Conservation (phyloP, 2,888 invertebrate genomes). For the Anthoptus insignis region DNA sequence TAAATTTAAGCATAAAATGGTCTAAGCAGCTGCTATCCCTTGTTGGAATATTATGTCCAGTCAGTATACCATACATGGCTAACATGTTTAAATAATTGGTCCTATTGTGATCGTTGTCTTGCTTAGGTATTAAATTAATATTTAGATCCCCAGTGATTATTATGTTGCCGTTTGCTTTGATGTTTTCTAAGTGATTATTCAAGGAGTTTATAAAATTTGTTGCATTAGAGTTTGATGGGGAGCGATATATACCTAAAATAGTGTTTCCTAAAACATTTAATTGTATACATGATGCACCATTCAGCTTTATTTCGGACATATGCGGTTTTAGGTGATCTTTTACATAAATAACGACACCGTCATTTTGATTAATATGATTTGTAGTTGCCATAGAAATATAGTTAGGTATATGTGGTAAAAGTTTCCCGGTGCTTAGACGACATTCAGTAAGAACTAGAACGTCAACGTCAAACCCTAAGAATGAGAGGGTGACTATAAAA, state of each 20-base stretch:
- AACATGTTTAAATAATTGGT: conserved; percentile 13
- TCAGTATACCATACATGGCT: neutral
- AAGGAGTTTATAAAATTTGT: conserved; percentile 44
- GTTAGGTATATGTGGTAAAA: neutral
- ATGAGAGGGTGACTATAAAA: neutral
- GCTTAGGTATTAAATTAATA: conserved; percentile 43
- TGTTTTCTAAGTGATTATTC: conserved; percentile 36
- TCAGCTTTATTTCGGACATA: neutral
- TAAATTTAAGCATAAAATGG: conserved; percentile 19
- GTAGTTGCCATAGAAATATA: neutral
- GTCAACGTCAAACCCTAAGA: conserved; percentile 10
- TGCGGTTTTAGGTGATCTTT: neutral
- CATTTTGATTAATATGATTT: neutral
- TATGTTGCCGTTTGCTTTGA: conserved; percentile 40
- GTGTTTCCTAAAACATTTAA: neutral
- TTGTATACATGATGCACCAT: neutral
- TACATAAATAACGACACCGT: neutral
- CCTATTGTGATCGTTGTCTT: conserved; percentile 31
- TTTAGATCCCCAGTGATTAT: conserved; percentile 51
- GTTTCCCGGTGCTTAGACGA: neutral
- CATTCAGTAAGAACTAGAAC: conserved; percentile 28
- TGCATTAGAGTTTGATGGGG: conserved; percentile 47
- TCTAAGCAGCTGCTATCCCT: conserved; percentile 18
- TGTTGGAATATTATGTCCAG: conserved; percentile 17
- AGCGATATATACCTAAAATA: conserved; percentile 43